phyloP scores from a whole-genome alignment of 2,888 invertebrate genomes.

The Cyaniris semiargus region DNA sequence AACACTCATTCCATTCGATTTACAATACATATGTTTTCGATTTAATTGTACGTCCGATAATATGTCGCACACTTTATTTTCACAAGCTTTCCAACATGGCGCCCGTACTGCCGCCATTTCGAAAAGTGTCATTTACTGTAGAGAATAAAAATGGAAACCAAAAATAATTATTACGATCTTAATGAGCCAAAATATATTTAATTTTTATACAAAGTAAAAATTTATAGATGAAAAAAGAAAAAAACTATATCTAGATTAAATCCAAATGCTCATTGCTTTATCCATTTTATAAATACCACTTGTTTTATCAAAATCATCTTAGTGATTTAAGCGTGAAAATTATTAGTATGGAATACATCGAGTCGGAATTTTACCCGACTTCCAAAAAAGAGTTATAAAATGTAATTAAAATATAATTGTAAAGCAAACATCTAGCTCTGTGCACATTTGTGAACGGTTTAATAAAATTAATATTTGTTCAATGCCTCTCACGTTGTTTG shows the following conservation, averaged over 20 bases:
- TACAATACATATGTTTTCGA: conserved; percentile 23
- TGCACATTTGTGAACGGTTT: conserved; percentile 42
- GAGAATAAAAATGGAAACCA: not conserved
- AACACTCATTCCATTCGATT: conserved; percentile 20
- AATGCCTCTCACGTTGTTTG: conserved; percentile 43
- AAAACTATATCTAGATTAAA: too few relatives aligned
- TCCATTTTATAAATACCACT: too few relatives aligned
- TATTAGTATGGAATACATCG: too few relatives aligned
- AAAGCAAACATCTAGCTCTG: conserved; percentile 35
- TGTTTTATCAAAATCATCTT: too few relatives aligned
- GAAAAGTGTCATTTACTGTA: not conserved
- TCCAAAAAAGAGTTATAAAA: not conserved
- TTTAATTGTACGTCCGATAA: conserved; percentile 25
- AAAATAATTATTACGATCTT: too few relatives aligned
- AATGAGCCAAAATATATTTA: too few relatives aligned
- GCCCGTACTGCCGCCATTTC: not conserved
- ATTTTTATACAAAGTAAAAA: too few relatives aligned
- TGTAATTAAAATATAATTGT: conserved; percentile 29
- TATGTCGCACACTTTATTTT: conserved; percentile 23
- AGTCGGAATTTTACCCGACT: too few relatives aligned
- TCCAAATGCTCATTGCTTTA: too few relatives aligned
- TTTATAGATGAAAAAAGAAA: too few relatives aligned
- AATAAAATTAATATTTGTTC: conserved; percentile 60
- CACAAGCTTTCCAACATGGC: conserved; percentile 4
- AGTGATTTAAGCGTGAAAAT: too few relatives aligned